A percentile compares a stretch with the other conserved stretches of the same genome.
Conservation (phyloP, 2,888 invertebrate genomes). For the Merodon equestris region DNA sequence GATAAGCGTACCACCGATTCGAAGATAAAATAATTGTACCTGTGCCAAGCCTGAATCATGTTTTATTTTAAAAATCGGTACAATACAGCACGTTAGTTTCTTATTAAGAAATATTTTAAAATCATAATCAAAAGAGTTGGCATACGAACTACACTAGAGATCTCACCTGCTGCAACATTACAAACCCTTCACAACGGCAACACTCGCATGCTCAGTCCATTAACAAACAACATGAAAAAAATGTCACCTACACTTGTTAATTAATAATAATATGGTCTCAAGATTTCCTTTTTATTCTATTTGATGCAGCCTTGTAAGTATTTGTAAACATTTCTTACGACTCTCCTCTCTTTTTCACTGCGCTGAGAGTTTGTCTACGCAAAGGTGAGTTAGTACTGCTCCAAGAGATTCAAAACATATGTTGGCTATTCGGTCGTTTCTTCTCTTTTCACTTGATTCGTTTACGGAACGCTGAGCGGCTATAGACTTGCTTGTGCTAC, state of each 20-base stretch:
- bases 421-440: too few relatives aligned
- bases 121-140: slow-evolving; percentile 19
- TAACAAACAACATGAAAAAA: slow-evolving; percentile 66
- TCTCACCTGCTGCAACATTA: background rate
- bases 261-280: slow-evolving; percentile 62
- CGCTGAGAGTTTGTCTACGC: slow-evolving; percentile 20
- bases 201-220: slow-evolving; percentile 44
- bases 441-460: background rate
- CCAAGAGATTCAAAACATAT: too few relatives aligned
- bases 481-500: slow-evolving; percentile 56
- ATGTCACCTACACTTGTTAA: slow-evolving; percentile 69
- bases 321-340: slow-evolving; percentile 26
- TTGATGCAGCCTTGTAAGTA: slow-evolving; percentile 25
- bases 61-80: too few relatives aligned
- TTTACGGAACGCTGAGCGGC: background rate
- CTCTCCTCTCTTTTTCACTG: slow-evolving; percentile 4
- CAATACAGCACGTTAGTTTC: too few relatives aligned
- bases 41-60: too few relatives aligned
- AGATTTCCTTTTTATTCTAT: slow-evolving; percentile 21
- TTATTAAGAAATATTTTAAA: too few relatives aligned
- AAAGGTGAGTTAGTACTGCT: slow-evolving; percentile 5
- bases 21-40: too few relatives aligned
- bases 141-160: background rate
- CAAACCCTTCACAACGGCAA: slow-evolving; percentile 36
- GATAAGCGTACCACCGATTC: too few relatives aligned